Evolutionary conservation across 2,888 invertebrate species (phyloP).

Genomic region (Pollenia angustigena): DNA sequence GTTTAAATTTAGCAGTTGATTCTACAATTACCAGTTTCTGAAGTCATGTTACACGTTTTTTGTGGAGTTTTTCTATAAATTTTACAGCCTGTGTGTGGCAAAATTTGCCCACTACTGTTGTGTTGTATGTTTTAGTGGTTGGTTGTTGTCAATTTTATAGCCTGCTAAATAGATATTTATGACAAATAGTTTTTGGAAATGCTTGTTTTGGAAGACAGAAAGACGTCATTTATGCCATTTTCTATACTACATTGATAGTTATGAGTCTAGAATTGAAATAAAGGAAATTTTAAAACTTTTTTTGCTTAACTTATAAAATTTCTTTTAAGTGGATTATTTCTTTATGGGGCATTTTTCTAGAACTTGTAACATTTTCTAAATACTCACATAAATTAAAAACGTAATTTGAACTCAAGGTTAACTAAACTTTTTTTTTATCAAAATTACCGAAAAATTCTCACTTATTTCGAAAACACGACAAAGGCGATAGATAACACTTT

Average conservation of each 20-base stretch:
- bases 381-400: slow-evolving; percentile 20
- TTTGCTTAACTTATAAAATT: background rate
- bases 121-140: background rate
- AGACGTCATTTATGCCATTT: slow-evolving; percentile 67
- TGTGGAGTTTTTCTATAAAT: background rate
- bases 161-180: slow-evolving; percentile 66
- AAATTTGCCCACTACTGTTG: slow-evolving; percentile 50
- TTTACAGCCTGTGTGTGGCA: background rate
- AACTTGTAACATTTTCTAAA: background rate
- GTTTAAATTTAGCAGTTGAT: background rate
- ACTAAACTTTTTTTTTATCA: slow-evolving; percentile 7
- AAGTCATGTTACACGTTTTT: background rate
- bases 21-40: slow-evolving; percentile 23
- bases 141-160: slow-evolving; percentile 55
- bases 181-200: slow-evolving; percentile 60
- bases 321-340: background rate
- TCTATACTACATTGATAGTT: slow-evolving; percentile 18
- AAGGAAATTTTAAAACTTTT: background rate
- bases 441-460: slow-evolving; percentile 21
- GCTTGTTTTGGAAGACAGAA: slow-evolving; percentile 61
- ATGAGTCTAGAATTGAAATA: background rate
- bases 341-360: background rate
- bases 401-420: slow-evolving; percentile 42
- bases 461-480: slow-evolving; percentile 4
- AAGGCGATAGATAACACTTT: slow-evolving; percentile 26